phyloP scores from a whole-genome alignment of 2,113 vertebrate genomes.

The Perca flavescens region DNA sequence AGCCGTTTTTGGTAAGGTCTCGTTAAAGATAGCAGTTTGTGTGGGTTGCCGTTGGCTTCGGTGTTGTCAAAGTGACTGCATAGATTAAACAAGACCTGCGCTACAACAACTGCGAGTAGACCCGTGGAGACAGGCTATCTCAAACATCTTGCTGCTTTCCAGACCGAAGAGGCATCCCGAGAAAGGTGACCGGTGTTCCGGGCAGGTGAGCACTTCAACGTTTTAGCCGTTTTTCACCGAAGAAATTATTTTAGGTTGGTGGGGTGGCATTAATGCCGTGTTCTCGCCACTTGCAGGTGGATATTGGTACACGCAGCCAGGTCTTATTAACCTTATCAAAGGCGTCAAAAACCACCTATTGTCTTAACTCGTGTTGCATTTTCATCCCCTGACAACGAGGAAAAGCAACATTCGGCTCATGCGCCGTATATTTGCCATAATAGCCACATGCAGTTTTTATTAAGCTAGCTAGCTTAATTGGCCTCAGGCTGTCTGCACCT shows the following conservation, averaged over 20 bases:
- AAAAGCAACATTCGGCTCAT: not conserved
- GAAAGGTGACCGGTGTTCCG: constrained; percentile 37
- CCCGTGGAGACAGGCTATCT: not conserved
- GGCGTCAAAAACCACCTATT: not conserved
- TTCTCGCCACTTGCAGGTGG: constrained; percentile 34
- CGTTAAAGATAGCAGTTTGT: constrained; percentile 53
- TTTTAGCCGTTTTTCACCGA: not conserved
- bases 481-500: constrained; percentile 13
- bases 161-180: constrained; percentile 18
- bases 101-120: constrained; percentile 19
- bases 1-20: constrained; percentile 44
- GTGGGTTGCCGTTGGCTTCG: constrained; percentile 43
- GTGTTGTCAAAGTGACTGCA: constrained; percentile 58
- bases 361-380: not conserved
- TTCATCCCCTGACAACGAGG: not conserved
- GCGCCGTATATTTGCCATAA: not conserved
- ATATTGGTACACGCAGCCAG: not conserved
- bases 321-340: fast-evolving
- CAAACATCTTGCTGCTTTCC: constrained; percentile 27
- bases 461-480: constrained; percentile 9
- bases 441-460: not conserved
- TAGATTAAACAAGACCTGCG: constrained; percentile 40
- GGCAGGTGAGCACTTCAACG: constrained; percentile 60
- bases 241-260: not conserved
- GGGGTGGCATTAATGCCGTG: too few species aligned